A percentile compares a stretch with the other conserved stretches of the same genome.
Evolutionary conservation across 2,888 invertebrate genomes (phyloP).

Genomic region (Isotomurus palustris): DNA sequence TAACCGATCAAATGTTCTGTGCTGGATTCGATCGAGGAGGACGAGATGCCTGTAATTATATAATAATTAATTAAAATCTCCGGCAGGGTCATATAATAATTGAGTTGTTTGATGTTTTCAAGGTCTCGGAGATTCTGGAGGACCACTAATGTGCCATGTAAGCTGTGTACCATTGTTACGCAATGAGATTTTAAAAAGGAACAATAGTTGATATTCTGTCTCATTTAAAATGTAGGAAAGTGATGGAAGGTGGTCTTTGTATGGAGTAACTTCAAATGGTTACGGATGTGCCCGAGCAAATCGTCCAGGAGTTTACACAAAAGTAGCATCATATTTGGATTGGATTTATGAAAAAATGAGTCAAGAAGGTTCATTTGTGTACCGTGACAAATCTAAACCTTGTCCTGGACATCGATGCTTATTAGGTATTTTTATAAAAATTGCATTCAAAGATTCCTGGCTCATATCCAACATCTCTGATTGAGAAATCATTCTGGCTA

Average conservation of each 20-base stretch:
- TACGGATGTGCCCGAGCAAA: conserved; percentile 69
- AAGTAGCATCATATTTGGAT: conserved; percentile 66
- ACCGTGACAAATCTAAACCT: conserved; percentile 34
- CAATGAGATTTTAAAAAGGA: too few species aligned
- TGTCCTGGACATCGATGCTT: conserved; percentile 71
- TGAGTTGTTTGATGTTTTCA: not conserved
- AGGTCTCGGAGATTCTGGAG: conserved; percentile 69
- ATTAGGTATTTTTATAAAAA: too few species aligned
- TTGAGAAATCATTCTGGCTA: too few species aligned
- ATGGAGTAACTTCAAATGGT: conserved; percentile 66
- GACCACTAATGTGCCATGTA: conserved; percentile 73
- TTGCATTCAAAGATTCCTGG: not conserved
- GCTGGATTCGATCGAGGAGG: conserved; percentile 75
- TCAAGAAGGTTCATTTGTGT: conserved; percentile 46
- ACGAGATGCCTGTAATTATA: conserved; percentile 62
- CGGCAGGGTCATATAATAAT: not conserved
- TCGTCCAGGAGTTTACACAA: conserved; percentile 75
- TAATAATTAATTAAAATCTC: not conserved
- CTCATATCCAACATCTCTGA: not conserved
- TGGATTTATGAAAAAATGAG: conserved; percentile 64
- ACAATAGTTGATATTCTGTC: not conserved
- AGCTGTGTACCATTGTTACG: conserved; percentile 31
- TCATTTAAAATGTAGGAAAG: conserved; percentile 50
- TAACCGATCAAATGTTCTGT: conserved; percentile 77
- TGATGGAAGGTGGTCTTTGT: conserved; percentile 52